Evolutionary conservation across 2,888 invertebrate genomes (phyloP).

Genomic region (Cephus runcator): DNA sequence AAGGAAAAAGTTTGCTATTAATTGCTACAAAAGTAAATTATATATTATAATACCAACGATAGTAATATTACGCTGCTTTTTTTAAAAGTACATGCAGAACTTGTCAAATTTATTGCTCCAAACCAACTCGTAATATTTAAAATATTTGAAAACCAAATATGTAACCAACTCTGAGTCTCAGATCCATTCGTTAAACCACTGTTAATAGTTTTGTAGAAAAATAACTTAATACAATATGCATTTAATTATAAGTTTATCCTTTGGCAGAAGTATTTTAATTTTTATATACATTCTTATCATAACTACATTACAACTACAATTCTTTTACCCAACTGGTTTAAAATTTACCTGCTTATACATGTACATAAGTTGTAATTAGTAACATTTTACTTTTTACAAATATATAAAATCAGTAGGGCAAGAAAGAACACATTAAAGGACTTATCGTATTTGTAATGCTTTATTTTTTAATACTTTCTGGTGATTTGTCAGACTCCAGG

Average conservation of each 20-base stretch:
- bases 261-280: background rate
- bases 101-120: no score
- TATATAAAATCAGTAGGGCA: constrained; percentile 27
- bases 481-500: background rate
- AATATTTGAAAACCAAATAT: no score
- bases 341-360: constrained; percentile 4
- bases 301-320: no score
- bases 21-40: no score
- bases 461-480: constrained; percentile 19
- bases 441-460: constrained; percentile 7
- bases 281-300: background rate
- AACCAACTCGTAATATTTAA: no score
- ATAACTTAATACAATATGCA: background rate
- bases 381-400: constrained; percentile 14
- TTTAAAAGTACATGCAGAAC: no score
- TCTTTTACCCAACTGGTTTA: background rate
- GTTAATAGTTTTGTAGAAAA: no score
- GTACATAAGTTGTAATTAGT: constrained; percentile 45
- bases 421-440: constrained; percentile 24
- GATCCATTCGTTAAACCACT: no score
- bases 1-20: no score
- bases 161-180: no score
- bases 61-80: no score
- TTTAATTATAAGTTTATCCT: background rate
- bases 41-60: no score